Evolutionary conservation across 2,113 vertebrate genomes (phyloP).

Genomic region (Zosterops borbonicus): DNA sequence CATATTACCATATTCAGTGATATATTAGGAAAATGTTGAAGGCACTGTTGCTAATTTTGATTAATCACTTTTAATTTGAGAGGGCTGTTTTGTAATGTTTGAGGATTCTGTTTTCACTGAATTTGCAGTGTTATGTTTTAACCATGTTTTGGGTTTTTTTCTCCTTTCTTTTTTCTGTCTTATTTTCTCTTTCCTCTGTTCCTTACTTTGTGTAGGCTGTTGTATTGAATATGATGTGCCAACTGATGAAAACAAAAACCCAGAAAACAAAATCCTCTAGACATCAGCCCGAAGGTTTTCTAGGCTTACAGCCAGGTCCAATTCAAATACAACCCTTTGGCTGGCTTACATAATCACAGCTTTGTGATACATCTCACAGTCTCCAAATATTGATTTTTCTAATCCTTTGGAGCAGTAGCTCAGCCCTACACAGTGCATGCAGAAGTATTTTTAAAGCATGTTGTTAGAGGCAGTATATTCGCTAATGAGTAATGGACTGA

Average conservation of each 20-base stretch:
- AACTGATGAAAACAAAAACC: slow-evolving; percentile 12
- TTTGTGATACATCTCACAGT: slow-evolving; percentile 31
- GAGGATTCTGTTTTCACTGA: background rate
- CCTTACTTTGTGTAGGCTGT: background rate
- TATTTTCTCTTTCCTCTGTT: background rate
- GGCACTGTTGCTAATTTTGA: background rate
- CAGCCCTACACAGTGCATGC: background rate
- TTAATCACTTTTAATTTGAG: background rate
- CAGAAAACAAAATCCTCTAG: slow-evolving; percentile 43
- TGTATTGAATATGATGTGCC: background rate
- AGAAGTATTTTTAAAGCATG: background rate
- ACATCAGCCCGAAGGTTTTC: background rate
- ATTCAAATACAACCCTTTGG: slow-evolving; percentile 2
- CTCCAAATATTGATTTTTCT: slow-evolving; percentile 55
- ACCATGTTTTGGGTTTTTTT: background rate
- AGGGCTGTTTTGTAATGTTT: background rate
- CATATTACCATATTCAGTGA: background rate
- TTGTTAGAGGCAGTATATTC: slow-evolving; percentile 16
- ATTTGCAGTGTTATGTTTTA: background rate
- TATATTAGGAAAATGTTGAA: background rate
- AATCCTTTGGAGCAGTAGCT: slow-evolving; percentile 40
- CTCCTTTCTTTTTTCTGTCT: background rate
- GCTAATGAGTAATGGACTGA: slow-evolving; percentile 35
- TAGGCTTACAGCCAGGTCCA: slow-evolving; percentile 32
- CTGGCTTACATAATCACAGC: slow-evolving; percentile 46